A percentile compares a stretch with the other conserved stretches of the same genome.
Evolutionary conservation across 2,888 invertebrate genomes (phyloP).

Genomic region (Zygogramma bicolorata): DNA sequence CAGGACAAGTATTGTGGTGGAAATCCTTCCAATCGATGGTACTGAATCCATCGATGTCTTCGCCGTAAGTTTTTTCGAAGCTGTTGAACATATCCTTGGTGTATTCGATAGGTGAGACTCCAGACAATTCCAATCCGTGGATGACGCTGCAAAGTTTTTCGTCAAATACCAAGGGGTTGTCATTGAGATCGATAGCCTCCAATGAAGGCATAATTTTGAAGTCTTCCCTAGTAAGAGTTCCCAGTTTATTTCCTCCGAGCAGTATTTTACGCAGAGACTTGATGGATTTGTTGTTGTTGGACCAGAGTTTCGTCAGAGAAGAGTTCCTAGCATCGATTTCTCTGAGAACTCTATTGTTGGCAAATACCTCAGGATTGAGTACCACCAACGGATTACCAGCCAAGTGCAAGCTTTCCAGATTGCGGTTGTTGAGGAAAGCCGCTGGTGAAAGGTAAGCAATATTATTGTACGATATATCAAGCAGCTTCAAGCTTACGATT

Average conservation of each 20-base stretch:
- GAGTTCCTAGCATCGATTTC: slow-evolving; percentile 80
- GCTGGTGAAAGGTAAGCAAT: slow-evolving; percentile 73
- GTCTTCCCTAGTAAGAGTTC: slow-evolving; percentile 71
- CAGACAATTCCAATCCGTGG: slow-evolving; percentile 72
- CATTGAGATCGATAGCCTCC: slow-evolving; percentile 72
- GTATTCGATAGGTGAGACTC: slow-evolving; percentile 70
- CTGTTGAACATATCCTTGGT: slow-evolving; percentile 41
- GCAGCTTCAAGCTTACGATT: slow-evolving; percentile 73
- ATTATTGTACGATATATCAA: slow-evolving; percentile 80
- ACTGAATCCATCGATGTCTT: slow-evolving; percentile 48
- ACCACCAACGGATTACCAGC: slow-evolving; percentile 78
- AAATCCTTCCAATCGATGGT: slow-evolving; percentile 45
- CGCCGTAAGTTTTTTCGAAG: slow-evolving; percentile 45
- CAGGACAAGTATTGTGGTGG: slow-evolving; percentile 43
- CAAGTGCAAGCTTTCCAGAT: slow-evolving; percentile 76
- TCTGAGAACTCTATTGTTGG: slow-evolving; percentile 72
- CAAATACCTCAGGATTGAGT: slow-evolving; percentile 77
- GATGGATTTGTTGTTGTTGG: slow-evolving; percentile 56
- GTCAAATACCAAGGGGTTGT: slow-evolving; percentile 78
- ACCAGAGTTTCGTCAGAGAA: slow-evolving; percentile 76
- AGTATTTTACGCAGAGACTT: slow-evolving; percentile 66
- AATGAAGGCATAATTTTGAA: slow-evolving; percentile 72
- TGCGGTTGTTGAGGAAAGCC: slow-evolving; percentile 76
- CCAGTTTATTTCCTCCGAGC: slow-evolving; percentile 72
- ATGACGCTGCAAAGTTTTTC: slow-evolving; percentile 77